These are phyloP conservation scores for Anarrhichthys ocellatus DNA, from an alignment of 2,113 vertebrate species.

Conservation along the genomic window DNA sequence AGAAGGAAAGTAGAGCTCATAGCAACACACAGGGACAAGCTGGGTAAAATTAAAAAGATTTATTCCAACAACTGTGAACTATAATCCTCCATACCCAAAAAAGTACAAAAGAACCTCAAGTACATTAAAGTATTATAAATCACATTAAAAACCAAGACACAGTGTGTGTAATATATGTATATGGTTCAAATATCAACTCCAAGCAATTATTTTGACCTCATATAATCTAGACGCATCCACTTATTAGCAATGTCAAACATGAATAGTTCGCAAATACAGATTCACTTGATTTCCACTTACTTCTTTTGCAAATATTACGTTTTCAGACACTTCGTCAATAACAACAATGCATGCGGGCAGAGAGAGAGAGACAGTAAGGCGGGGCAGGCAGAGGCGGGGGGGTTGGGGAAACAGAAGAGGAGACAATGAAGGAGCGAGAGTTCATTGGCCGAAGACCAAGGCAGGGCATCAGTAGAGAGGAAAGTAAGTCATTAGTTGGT, in stretches of 20 bases:
- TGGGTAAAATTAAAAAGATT: conserved; percentile 85
- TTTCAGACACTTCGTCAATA: conserved; percentile 82
- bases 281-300: conserved; percentile 73
- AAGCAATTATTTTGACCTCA: conserved; percentile 80
- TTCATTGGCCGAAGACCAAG: conserved; percentile 78
- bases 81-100: conserved; percentile 84
- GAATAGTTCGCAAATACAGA: conserved; percentile 73
- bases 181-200: conserved; percentile 80
- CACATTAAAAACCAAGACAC: conserved; percentile 87
- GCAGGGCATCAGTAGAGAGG: conserved; percentile 72
- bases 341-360: conserved; percentile 94
- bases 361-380: conserved; percentile 75
- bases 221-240: conserved; percentile 79
- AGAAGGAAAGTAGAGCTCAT: conserved; percentile 58
- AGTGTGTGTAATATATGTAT: conserved; percentile 74
- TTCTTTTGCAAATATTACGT: conserved; percentile 73
- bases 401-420: conserved; percentile 37
- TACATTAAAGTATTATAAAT: conserved; percentile 90
- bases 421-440: conserved; percentile 63
- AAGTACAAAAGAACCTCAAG: conserved; percentile 91
- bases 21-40: conserved; percentile 80
- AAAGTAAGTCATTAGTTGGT: conserved; percentile 72
- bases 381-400: conserved; percentile 57
- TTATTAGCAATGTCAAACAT: conserved; percentile 80
- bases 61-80: conserved; percentile 90